These are phyloP conservation scores for Colletes latitarsis DNA, from an alignment of 1,140 invertebrate genomes.

Conservation along the genomic window DNA sequence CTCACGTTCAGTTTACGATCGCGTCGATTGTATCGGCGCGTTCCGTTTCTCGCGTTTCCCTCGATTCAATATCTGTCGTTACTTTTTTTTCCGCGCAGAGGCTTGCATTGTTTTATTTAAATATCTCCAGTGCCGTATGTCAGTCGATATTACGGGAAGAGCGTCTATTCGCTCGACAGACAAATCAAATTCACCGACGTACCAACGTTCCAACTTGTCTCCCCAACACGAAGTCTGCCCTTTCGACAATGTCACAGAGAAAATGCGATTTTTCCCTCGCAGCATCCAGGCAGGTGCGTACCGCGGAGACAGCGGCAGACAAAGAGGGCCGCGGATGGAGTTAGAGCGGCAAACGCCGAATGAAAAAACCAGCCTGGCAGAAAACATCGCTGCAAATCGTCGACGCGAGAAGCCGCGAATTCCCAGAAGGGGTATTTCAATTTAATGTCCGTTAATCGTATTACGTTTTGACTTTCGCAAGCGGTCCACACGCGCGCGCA, in stretches of 20 bases:
- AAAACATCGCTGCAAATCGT: slow-evolving; percentile 45
- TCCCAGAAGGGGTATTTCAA: slow-evolving; percentile 60
- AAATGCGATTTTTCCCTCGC: slow-evolving; percentile 64
- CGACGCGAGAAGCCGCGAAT: slow-evolving; percentile 54
- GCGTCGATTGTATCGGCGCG: neutral
- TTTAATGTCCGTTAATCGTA: slow-evolving; percentile 70
- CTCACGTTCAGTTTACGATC: too few species aligned
- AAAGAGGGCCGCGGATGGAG: neutral
- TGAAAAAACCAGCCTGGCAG: slow-evolving; percentile 31
- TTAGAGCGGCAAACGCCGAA: slow-evolving; percentile 16
- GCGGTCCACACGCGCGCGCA: neutral
- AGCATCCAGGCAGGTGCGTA: slow-evolving; percentile 46
- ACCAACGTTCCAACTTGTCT: slow-evolving; percentile 55
- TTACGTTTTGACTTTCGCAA: slow-evolving; percentile 62
- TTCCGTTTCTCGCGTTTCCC: neutral
- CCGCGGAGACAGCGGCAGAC: slow-evolving; percentile 21
- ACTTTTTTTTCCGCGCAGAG: slow-evolving; percentile 15
- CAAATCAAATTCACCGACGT: slow-evolving; percentile 65
- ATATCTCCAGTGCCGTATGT: slow-evolving; percentile 36
- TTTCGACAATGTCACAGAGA: slow-evolving; percentile 47
- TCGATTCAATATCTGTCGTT: neutral
- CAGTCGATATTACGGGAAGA: slow-evolving; percentile 44
- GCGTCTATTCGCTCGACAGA: slow-evolving; percentile 57
- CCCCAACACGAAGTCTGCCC: slow-evolving; percentile 46
- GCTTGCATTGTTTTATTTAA: slow-evolving; percentile 52